These are phyloP conservation scores for Xylocampa areola DNA, from an alignment of 2,888 invertebrate species.

Conservation along the genomic window DNA sequence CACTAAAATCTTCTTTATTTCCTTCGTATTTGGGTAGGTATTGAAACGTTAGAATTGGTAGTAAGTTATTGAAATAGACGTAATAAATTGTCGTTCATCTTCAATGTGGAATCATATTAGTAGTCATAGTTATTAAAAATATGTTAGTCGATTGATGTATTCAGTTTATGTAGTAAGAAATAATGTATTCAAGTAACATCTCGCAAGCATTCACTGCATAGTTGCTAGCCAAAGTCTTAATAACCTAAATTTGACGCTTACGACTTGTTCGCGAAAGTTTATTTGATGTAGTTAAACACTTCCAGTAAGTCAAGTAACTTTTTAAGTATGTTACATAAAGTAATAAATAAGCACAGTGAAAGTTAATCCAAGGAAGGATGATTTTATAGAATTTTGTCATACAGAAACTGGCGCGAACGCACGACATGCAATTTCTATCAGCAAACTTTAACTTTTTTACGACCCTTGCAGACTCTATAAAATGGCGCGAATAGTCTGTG, in stretches of 20 bases:
- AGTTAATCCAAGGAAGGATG: not conserved
- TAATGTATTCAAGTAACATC: conserved; percentile 3
- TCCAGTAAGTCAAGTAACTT: conserved; percentile 5
- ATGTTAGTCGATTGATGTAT: too few species aligned
- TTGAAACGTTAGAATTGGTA: conserved; percentile 10
- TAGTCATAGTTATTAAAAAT: too few species aligned
- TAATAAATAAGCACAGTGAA: too few species aligned
- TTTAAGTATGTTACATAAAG: conserved; percentile 3
- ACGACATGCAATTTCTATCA: conserved; percentile 5
- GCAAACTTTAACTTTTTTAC: conserved; percentile 14
- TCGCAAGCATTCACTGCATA: conserved; percentile 1
- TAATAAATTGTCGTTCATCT: conserved; percentile 9
- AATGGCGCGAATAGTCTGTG: conserved; percentile 14
- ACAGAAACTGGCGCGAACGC: conserved; percentile 5
- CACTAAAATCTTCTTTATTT: conserved; percentile 19
- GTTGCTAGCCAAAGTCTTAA: conserved; percentile 23
- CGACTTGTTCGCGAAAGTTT: conserved; percentile 15
- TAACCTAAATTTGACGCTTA: conserved; percentile 13
- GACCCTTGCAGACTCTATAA: conserved; percentile 20
- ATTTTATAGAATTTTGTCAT: not conserved
- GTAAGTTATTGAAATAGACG: conserved; percentile 33
- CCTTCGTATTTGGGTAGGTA: conserved; percentile 16
- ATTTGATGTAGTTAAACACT: conserved; percentile 10
- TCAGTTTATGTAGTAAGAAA: not conserved
- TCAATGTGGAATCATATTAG: not conserved